Percentiles rank a stretch among this genome's conserved stretches.
phyloP scores from a whole-genome alignment of 2,113 vertebrate genomes.

The Oreotragus oreotragus region DNA sequence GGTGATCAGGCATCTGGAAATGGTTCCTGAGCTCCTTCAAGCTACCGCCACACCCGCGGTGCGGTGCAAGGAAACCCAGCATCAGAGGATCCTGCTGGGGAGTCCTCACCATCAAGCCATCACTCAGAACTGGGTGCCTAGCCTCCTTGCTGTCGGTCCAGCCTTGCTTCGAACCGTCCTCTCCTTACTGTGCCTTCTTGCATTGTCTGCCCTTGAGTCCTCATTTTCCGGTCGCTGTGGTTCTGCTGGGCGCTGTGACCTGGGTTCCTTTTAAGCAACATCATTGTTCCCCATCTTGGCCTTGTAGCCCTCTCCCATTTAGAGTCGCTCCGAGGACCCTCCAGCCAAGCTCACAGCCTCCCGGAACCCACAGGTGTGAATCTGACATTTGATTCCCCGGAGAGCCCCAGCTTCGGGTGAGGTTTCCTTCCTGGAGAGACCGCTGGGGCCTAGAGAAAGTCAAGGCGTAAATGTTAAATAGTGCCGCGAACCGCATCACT shows the following conservation, averaged over 20 bases:
- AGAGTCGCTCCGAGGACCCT: neutral
- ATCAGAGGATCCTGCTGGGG: neutral
- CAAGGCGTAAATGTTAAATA: neutral
- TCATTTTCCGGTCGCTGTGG: neutral
- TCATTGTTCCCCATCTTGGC: rapidly evolving
- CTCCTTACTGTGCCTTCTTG: neutral
- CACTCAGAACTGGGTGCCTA: neutral
- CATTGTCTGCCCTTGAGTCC: neutral
- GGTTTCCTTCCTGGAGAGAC: neutral
- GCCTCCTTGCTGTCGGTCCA: neutral
- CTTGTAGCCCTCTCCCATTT: rapidly evolving
- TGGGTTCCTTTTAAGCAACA: neutral
- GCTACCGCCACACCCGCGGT: rapidly evolving
- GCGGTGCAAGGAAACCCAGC: rapidly evolving
- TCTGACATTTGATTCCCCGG: rapidly evolving
- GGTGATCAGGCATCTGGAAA: neutral
- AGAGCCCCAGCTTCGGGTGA: neutral
- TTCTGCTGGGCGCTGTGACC: neutral
- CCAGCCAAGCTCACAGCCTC: neutral
- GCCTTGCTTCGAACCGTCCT: neutral
- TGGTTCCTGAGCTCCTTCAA: neutral
- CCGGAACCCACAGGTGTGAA: neutral
- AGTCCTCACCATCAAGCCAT: rapidly evolving
- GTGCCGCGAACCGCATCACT: neutral
- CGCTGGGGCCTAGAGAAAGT: neutral